A percentile compares a stretch with the other conserved stretches of the same genome.
Conservation (phyloP, 2,113 vertebrate genomes). For the Ondatra zibethicus region DNA sequence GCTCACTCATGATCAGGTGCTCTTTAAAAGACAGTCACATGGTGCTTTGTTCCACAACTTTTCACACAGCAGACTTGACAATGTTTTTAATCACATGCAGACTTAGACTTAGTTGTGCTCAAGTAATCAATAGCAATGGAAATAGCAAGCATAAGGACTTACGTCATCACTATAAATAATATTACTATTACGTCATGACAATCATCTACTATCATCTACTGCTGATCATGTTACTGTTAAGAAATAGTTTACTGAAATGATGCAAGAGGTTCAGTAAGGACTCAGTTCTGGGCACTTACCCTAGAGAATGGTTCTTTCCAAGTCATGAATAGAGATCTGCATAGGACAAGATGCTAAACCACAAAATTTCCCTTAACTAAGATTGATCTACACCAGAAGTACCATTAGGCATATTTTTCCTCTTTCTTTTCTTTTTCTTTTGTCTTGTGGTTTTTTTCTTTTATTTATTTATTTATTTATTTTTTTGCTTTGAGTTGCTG, state of each 20-base stretch:
- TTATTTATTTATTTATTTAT: accelerated
- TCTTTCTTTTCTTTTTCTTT: too few relatives aligned
- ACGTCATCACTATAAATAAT: neutral
- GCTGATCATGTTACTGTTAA: conserved; percentile 21
- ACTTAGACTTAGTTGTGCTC: conserved; percentile 13
- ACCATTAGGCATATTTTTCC: neutral
- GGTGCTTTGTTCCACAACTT: neutral
- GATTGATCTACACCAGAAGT: conserved; percentile 43
- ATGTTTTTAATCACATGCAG: neutral
- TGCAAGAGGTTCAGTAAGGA: neutral
- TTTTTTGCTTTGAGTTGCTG: neutral
- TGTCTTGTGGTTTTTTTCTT: accelerated
- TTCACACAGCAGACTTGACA: neutral
- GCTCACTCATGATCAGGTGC: neutral
- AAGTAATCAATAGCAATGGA: conserved; percentile 14
- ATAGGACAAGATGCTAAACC: conserved; percentile 28
- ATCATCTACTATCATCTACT: neutral
- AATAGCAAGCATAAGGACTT: neutral
- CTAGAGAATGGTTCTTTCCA: neutral
- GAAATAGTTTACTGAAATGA: neutral
- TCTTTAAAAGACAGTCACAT: neutral
- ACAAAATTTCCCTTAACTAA: conserved; percentile 46
- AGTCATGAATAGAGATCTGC: neutral
- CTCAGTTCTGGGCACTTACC: neutral
- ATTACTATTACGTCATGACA: neutral